These are phyloP conservation scores for Acanthaster planci DNA, from an alignment of 35 echinoderm and acorn worm genomes.

Conservation along the genomic window DNA sequence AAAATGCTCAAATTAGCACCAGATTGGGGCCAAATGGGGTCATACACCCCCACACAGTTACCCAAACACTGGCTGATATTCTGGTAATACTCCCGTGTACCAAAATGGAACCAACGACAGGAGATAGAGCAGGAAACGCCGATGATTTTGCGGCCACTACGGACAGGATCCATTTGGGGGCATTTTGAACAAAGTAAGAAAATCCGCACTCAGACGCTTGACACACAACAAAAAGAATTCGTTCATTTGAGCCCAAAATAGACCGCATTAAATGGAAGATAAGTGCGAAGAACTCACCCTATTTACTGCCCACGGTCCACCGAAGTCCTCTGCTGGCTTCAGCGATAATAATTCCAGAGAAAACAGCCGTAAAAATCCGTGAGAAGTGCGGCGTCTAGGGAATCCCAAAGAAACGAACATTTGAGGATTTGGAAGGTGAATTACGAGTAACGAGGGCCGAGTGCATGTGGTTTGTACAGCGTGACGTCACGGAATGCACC, in stretches of 20 bases:
- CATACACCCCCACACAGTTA: constrained; percentile 28
- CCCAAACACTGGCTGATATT: constrained; percentile 24
- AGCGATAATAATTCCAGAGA: constrained; percentile 8
- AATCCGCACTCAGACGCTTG: constrained; percentile 33
- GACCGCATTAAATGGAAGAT: constrained; percentile 41
- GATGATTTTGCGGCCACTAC: not conserved
- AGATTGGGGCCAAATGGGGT: constrained; percentile 48
- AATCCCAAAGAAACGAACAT: constrained; percentile 40
- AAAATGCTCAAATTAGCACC: constrained; percentile 53
- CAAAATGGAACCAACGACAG: constrained; percentile 7
- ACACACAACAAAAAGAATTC: constrained; percentile 36
- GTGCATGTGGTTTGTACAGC: constrained; percentile 50
- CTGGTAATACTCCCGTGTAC: constrained; percentile 45
- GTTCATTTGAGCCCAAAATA: constrained; percentile 48
- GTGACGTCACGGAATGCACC: constrained; percentile 46
- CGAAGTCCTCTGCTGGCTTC: not conserved
- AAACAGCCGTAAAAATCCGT: constrained; percentile 42
- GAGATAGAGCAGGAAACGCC: constrained; percentile 6
- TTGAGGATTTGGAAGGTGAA: constrained; percentile 60
- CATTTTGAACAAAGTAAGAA: constrained; percentile 62
- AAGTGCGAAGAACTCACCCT: constrained; percentile 35
- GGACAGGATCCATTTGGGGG: constrained; percentile 52
- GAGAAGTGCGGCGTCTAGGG: constrained; percentile 21
- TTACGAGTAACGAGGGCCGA: constrained; percentile 45
- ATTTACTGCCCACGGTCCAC: constrained; percentile 16